phyloP scores from a whole-genome alignment of 1,140 invertebrate species.

The Cydia fagiglandana region DNA sequence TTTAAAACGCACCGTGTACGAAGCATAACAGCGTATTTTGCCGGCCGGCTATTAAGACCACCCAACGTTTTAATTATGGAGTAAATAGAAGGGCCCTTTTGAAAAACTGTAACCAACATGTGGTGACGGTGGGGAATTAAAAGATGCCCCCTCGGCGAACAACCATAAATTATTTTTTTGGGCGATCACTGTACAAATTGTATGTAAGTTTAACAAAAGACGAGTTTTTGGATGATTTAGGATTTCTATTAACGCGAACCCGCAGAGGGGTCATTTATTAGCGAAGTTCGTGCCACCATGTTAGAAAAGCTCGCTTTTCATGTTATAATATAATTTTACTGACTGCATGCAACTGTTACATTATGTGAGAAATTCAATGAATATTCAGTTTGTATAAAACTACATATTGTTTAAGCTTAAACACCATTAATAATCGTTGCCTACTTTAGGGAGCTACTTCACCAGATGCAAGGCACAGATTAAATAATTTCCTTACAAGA shows the following conservation, averaged over 20 bases:
- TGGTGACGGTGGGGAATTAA: conserved; percentile 35
- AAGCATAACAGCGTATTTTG: conserved; percentile 36
- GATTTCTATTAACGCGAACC: conserved; percentile 16
- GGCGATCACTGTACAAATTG: conserved; percentile 31
- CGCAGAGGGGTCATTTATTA: conserved; percentile 12
- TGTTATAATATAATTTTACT: not conserved
- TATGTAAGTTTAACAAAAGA: conserved; percentile 30
- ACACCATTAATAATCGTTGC: not conserved
- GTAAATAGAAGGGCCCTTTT: conserved; percentile 36
- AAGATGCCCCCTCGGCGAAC: conserved; percentile 15
- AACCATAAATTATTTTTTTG: conserved; percentile 32
- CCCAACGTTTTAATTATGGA: conserved; percentile 49
- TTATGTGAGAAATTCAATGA: not conserved
- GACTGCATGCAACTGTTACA: not conserved
- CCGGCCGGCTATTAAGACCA: conserved; percentile 40
- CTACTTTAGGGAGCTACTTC: not conserved
- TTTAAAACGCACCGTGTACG: conserved; percentile 14
- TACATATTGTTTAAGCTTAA: not conserved
- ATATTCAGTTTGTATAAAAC: not conserved
- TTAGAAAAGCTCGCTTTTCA: not conserved
- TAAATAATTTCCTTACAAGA: not conserved
- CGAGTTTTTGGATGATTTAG: conserved; percentile 18
- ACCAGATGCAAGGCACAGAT: not conserved
- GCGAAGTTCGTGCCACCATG: not conserved
- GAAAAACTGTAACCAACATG: conserved; percentile 33